Evolutionary conservation across 2,888 invertebrate genomes (phyloP).

Genomic region (Buathra laborator): DNA sequence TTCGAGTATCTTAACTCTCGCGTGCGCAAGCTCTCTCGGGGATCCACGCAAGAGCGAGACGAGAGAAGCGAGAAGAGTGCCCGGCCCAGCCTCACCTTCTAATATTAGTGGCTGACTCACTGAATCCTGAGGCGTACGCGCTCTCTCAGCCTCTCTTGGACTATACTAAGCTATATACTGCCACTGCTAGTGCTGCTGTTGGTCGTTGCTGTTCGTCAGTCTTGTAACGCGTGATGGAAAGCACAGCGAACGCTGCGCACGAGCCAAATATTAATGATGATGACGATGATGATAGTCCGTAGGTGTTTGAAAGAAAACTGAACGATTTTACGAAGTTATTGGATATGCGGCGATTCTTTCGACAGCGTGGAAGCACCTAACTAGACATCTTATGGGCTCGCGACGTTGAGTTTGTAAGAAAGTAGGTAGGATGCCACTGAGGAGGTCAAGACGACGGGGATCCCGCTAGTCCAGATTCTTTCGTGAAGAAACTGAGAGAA

Average conservation of each 20-base stretch:
- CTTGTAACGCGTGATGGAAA: constrained; percentile 9
- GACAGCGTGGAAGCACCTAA: neutral
- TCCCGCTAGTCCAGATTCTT: constrained; percentile 69
- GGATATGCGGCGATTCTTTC: neutral
- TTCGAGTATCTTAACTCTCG: constrained; percentile 3
- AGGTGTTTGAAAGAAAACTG: neutral
- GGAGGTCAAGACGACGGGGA: constrained; percentile 64
- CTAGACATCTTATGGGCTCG: constrained; percentile 1
- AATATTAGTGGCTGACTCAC: constrained; percentile 81
- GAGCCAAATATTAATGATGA: constrained; percentile 51
- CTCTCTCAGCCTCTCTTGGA: constrained; percentile 39
- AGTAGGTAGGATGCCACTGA: constrained; percentile 63
- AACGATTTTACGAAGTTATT: neutral
- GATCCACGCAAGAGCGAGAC: constrained; percentile 16
- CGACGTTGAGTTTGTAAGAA: constrained; percentile 61
- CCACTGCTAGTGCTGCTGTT: constrained; percentile 30
- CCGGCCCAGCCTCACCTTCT: constrained; percentile 78
- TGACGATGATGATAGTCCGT: constrained; percentile 27
- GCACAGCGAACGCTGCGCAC: constrained; percentile 18
- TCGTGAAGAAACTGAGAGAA: constrained; percentile 48
- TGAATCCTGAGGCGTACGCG: constrained; percentile 71
- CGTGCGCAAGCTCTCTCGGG: constrained; percentile 41
- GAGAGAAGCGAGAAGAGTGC: constrained; percentile 52
- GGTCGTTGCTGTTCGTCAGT: constrained; percentile 2
- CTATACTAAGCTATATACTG: constrained; percentile 21